Evolutionary conservation across 2,888 invertebrate genomes (phyloP), one percentile per base, ranked within the genome.

Genomic region (Acanthosepion lycidas): DNA sequence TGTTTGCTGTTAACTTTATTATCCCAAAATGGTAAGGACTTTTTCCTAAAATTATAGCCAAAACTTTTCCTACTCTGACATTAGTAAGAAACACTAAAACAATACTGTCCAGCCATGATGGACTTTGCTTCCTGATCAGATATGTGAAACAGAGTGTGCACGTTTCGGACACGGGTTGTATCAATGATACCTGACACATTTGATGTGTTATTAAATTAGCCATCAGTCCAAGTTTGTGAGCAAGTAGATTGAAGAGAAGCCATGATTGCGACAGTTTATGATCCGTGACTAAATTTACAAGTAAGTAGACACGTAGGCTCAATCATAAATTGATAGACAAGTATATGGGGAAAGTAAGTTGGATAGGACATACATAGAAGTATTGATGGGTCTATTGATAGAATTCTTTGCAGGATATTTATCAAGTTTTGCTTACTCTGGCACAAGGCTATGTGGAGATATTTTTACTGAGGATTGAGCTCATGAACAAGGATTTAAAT

Each of bases 211-310:
- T 78, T 78, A n/a, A 78, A 78, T 78, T 78, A 78, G 78, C 78
- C n/a, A n/a, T 78, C 78, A 78, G 8, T 78, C 78, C 78, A 15
- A 78, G 78, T 78, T 78, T 78, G 78, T 28, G n/a, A n/a, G 78
- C n/a, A n/a, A 78, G 78, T 78, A 78, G 78, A 78, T 78, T 28
- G 78, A 78, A 78, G 78, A 78, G 78, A n/a, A n/a, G 78, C 78
- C n/a, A n/a, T 28, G n/a, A 9, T 78, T n/a, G n/a, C n/a, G n/a
- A 78, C 78, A 78, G n/a, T 78, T n/a, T 78, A 78, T 78, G 78
- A 78, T n/a, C 78, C 78, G 78, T 78, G 78, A 78, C 78, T 78
- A 78, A 78, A 78, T 78, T 78, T 78, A n/a, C 78, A 78, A 78
- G 78, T n/a, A 15, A 78, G 78, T n/a, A 78, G 78, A n/a, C 28